Conservation (phyloP, 2,888 invertebrate species). For the Sphecodes monilicornis region DNA sequence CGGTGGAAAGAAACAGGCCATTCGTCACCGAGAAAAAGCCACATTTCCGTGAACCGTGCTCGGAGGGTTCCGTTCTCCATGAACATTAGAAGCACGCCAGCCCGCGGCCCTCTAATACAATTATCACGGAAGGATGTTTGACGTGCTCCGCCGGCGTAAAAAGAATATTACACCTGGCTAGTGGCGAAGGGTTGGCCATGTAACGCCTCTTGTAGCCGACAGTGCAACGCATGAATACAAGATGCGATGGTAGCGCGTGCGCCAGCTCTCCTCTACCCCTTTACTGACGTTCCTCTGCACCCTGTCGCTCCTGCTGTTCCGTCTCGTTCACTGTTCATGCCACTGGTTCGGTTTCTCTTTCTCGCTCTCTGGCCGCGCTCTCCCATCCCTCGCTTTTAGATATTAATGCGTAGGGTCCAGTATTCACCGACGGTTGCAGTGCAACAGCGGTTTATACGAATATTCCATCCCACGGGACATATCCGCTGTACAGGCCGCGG, state of each 20-base stretch:
- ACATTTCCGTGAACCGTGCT: conserved; percentile 4
- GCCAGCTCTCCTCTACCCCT: conserved; percentile 5
- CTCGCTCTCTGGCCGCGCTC: neutral
- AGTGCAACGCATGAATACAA: conserved; percentile 68
- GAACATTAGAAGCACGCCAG: conserved; percentile 30
- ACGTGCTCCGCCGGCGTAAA: conserved; percentile 49
- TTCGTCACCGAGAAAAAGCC: neutral
- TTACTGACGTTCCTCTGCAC: neutral
- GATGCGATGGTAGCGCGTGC: conserved; percentile 58
- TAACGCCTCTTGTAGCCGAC: conserved; percentile 61
- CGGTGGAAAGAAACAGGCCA: neutral
- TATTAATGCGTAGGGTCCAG: conserved; percentile 70
- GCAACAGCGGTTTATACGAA: conserved; percentile 73
- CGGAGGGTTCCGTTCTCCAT: conserved; percentile 19
- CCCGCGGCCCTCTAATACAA: conserved; percentile 53
- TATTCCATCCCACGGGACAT: conserved; percentile 72
- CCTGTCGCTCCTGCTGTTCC: neutral
- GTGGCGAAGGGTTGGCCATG: conserved; percentile 60
- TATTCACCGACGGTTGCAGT: conserved; percentile 67
- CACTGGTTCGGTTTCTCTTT: conserved; percentile 13
- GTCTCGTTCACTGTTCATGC: conserved; percentile 12
- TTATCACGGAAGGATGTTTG: conserved; percentile 65
- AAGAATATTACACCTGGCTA: conserved; percentile 65
- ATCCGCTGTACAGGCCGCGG: conserved; percentile 67
- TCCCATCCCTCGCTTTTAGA: conserved; percentile 62